Conservation (phyloP, 2,113 vertebrate genomes). For the Protobothrops flavoviridis region DNA sequence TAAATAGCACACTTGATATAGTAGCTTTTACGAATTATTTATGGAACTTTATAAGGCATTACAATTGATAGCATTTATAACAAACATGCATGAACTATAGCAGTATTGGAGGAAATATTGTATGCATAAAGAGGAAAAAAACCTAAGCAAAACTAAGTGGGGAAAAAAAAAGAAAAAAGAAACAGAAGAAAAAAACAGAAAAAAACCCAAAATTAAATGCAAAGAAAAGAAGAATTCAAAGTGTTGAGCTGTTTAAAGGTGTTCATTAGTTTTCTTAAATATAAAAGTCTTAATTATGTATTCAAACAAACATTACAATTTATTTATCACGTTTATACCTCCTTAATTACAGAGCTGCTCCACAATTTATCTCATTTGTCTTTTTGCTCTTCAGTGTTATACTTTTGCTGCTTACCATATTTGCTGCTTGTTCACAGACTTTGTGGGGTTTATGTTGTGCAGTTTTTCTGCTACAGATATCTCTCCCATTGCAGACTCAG, state of each 20-base stretch:
- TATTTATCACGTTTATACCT: background rate
- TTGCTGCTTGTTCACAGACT: too few relatives aligned
- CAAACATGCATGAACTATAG: background rate
- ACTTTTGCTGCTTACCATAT: too few relatives aligned
- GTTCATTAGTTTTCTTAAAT: background rate
- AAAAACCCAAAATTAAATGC: background rate
- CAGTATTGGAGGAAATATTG: background rate
- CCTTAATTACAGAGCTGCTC: background rate
- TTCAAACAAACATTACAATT: background rate
- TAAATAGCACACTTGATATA: background rate
- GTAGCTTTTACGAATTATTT: background rate
- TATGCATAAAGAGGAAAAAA: background rate
- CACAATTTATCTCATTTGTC: background rate
- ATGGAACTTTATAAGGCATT: background rate
- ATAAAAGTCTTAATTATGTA: background rate
- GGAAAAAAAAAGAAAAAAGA: background rate
- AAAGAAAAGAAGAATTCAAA: background rate
- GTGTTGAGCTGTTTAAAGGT: background rate
- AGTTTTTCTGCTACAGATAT: too few relatives aligned
- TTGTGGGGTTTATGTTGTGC: too few relatives aligned
- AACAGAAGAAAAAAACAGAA: background rate
- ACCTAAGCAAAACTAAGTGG: background rate
- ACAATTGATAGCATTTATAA: background rate
- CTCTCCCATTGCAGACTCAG: too few relatives aligned
- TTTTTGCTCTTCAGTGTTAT: background rate